Percentiles rank a stretch among this genome's conserved stretches.
Evolutionary conservation across 2,113 vertebrate species (phyloP).

Genomic region (Smithornis capensis): DNA sequence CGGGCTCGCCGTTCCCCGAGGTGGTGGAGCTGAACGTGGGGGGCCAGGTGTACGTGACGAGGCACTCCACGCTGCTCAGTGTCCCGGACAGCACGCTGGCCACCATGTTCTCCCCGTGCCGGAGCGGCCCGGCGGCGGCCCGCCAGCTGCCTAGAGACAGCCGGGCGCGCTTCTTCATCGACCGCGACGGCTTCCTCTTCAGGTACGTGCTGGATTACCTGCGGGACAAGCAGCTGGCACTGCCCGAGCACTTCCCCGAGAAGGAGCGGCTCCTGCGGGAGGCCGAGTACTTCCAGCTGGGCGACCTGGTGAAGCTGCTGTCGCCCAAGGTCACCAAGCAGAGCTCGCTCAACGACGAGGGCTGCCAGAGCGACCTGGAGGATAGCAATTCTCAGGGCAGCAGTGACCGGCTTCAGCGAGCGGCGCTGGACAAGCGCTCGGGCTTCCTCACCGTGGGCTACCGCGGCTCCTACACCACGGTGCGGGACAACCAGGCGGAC

Average conservation of each 20-base stretch:
- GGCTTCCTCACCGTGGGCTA: conserved; percentile 88
- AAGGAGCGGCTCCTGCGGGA: conserved; percentile 86
- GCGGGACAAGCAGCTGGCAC: conserved; percentile 85
- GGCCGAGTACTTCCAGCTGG: conserved; percentile 86
- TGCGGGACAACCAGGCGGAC: conserved; percentile 84
- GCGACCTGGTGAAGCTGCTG: conserved; percentile 81
- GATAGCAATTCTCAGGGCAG: conserved; percentile 83
- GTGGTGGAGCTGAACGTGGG: conserved; percentile 90
- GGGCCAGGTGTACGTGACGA: conserved; percentile 89
- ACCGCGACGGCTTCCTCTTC: conserved; percentile 90
- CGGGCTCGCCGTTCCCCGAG: conserved; percentile 80
- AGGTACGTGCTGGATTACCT: conserved; percentile 89
- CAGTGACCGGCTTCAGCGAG: conserved; percentile 73
- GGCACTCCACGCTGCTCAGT: conserved; percentile 85
- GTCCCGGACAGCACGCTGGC: conserved; percentile 85
- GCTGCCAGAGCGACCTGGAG: conserved; percentile 87
- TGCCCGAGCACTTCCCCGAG: conserved; percentile 89
- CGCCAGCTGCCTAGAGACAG: conserved; percentile 85
- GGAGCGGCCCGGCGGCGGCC: conserved; percentile 65
- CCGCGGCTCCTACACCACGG: conserved; percentile 83
- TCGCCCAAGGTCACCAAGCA: conserved; percentile 84
- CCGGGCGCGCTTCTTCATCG: conserved; percentile 88
- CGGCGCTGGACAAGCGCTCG: conserved; percentile 77
- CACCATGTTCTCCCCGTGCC: conserved; percentile 80
- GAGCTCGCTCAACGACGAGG: conserved; percentile 86